These are phyloP conservation scores for Oligia strigilis DNA, from an alignment of 2,888 invertebrate species.

Conservation along the genomic window DNA sequence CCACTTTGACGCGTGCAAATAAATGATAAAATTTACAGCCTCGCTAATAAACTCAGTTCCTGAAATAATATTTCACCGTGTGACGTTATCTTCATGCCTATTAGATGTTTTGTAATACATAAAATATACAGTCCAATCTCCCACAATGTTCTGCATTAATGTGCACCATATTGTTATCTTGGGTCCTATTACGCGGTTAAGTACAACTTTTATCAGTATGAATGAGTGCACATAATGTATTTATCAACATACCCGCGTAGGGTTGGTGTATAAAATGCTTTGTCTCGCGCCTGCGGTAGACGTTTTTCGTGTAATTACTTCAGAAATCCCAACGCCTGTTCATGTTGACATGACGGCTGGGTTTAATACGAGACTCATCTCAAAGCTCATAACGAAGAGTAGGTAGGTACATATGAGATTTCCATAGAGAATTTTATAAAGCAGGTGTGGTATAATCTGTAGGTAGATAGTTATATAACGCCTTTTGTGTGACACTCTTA, in stretches of 20 bases:
- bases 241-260: constrained; percentile 31
- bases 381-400: constrained; percentile 66
- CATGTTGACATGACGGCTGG: constrained; percentile 71
- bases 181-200: constrained; percentile 56
- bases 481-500: constrained; percentile 29
- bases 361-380: constrained; percentile 68
- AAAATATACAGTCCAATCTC: constrained; percentile 22
- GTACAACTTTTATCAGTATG: constrained; percentile 57
- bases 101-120: constrained; percentile 14
- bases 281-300: constrained; percentile 63
- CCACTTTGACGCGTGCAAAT: neutral
- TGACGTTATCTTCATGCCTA: neutral
- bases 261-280: constrained; percentile 39
- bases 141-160: constrained; percentile 43
- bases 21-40: neutral
- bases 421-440: constrained; percentile 61
- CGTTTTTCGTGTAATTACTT: constrained; percentile 75
- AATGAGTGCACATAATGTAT: constrained; percentile 58
- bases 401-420: constrained; percentile 42
- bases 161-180: constrained; percentile 56
- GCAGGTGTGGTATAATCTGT: constrained; percentile 36
- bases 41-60: neutral
- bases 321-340: constrained; percentile 70
- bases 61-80: neutral
- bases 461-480: constrained; percentile 22